Evolutionary conservation across 2,888 invertebrate genomes (phyloP), one percentile per base, ranked within the genome.

Genomic region (Dicranocentrus wangi): DNA sequence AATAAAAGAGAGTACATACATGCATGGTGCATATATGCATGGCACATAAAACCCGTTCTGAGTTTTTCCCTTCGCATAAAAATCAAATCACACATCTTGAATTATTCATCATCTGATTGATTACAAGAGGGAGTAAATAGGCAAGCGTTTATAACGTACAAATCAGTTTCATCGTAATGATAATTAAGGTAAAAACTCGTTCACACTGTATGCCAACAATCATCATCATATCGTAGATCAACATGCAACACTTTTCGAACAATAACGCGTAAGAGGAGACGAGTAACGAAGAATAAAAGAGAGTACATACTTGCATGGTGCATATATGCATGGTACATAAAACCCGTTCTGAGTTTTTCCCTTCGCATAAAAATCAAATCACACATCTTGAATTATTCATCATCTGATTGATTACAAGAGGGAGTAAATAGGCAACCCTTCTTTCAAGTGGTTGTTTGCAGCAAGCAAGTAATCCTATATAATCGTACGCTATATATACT

Each of bases 381-480:
- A 70, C 42, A 42, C 42, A 70, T 70, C 58, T 68, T 76, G 76
- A 76, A 76, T 76, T 76, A 76, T 76, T 68, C 76, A 58, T 61
- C 28, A 58, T 61, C 28, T 66, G 53, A 75, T 65, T 75, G 63
- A 55, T 55, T 65, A 42, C 66, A 23, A 21, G 21, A 60, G 23
- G 58, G 5, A 55, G 55, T 55, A 7, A 8, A n/a, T n/a, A 47
- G 47, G 47, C 47, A 47, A 47, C 47, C 15, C 47, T 10, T 47
- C 47, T 47, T n/a, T 47, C 47, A n/a, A 47, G n/a, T n/a, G n/a
- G n/a, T n/a, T n/a, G n/a, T n/a, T n/a, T n/a, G n/a, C n/a, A n/a
- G n/a, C n/a, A n/a, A n/a, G n/a, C n/a, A n/a, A n/a, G n/a, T n/a
- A n/a, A n/a, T n/a, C n/a, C n/a, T n/a, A n/a, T n/a, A n/a, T n/a